Evolutionary conservation across 2,797 vertebrate species (phyloP).

Genomic region (Gymnopithys bicolor): DNA sequence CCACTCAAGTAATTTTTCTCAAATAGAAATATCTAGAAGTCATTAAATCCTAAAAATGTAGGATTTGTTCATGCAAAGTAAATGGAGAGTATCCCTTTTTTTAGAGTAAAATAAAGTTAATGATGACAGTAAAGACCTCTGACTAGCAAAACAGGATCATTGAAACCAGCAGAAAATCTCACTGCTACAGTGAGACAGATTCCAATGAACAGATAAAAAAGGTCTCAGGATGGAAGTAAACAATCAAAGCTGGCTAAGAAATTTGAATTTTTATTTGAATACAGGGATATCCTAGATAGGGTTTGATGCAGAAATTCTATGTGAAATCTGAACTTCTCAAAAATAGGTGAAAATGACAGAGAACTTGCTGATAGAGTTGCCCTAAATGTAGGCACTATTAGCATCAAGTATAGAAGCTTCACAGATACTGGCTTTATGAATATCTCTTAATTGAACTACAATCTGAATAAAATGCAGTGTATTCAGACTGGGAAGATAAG

Average conservation of each 20-base stretch:
- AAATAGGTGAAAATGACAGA: not conserved
- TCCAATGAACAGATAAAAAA: not conserved
- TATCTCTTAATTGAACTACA: not conserved
- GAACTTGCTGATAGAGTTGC: not conserved
- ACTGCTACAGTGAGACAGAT: not conserved
- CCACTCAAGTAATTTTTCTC: not conserved
- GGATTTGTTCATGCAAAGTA: not conserved
- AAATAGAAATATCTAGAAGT: not conserved
- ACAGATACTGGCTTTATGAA: not conserved
- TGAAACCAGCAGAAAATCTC: not conserved
- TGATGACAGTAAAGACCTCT: not conserved
- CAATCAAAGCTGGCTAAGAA: not conserved
- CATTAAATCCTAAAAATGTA: not conserved
- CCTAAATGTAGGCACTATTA: not conserved
- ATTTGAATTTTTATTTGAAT: not conserved
- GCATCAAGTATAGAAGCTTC: not conserved
- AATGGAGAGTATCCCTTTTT: not conserved
- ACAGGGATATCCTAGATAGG: not conserved
- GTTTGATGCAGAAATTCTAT: not conserved
- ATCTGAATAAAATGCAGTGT: not conserved
- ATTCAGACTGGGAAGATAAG: not conserved
- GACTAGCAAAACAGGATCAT: not conserved
- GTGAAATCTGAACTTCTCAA: not conserved
- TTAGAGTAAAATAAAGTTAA: not conserved
- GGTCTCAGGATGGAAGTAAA: not conserved